Evolutionary conservation across 2,888 invertebrate genomes (phyloP), one percentile per base, ranked within the genome.

Genomic region (Ceraclea dissimilis): DNA sequence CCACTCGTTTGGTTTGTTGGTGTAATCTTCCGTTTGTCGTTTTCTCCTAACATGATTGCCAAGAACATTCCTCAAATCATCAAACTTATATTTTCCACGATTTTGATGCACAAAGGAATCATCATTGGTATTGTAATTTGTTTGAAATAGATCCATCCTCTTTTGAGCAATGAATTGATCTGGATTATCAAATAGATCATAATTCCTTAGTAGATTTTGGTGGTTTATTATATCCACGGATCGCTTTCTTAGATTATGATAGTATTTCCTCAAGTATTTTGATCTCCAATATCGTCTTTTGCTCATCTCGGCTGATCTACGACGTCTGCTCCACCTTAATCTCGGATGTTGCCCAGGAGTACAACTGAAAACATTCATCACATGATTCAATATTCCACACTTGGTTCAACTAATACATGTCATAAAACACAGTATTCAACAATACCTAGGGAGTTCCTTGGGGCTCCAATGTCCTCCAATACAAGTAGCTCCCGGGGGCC

Each of bases 391-490:
- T n/a, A n/a, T n/a, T n/a, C n/a, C n/a, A n/a, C 11, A n/a, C n/a
- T n/a, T n/a, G n/a, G n/a, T n/a, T n/a, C n/a, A n/a, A n/a, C n/a
- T n/a, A n/a, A n/a, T n/a, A n/a, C n/a, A n/a, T n/a, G n/a, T n/a
- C n/a, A n/a, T n/a, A n/a, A n/a, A n/a, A n/a, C n/a, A n/a, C n/a
- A n/a, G n/a, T n/a, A n/a, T n/a, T n/a, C n/a, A n/a, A n/a, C n/a
- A n/a, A 70, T 74, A 85, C 81, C 84, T 86, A 0, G 95, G 94
- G 49, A 93, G 70, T 64, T 92, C 86, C 62, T 83, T 80, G 0
- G 97, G 97, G 62, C 93, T 90, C 97, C 97, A 97, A 59, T 84
- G 84, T 0, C 96, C 96, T 6, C 93, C 92, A 21, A 97, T 84
- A 65, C 97, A 97, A 0, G 96, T 97, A 1, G 97, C 95, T 1